Evolutionary conservation across 2,888 invertebrate species (phyloP), one percentile per base, ranked within the genome.

Genomic region (Lacanobia oleracea): DNA sequence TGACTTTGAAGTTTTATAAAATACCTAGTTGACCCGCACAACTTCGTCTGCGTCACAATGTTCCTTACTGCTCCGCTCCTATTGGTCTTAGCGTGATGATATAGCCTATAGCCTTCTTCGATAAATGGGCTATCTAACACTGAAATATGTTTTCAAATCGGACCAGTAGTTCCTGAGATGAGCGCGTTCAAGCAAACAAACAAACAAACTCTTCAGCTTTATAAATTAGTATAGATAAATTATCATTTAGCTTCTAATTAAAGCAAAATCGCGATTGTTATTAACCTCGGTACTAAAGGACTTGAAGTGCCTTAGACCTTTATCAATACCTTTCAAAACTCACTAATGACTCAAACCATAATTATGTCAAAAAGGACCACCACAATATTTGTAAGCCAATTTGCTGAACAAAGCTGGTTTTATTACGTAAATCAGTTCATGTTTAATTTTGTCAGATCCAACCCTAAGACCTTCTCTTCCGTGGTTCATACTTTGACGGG

Each of bases 391-490:
- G 40, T 3, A 37, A 12, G 1, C 10, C 0, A 16, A 60, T 60
- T 51, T 73, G 56, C 70, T 67, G 2, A 45, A 40, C 9, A 8
- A 0, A 40, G 10, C 56, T 21, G 8, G 64, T 57, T 43, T 63
- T 50, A 40, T 70, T 66, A 33, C 23, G 27, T 67, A 51, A 66
- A 40, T 14, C 21, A 21, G 27, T 23, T 66, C 23, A 65, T 12
- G 51, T 73, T 63, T 33, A 65, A n/a, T 40, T 21, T 66, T 53
- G 16, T 21, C 21, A 33, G 53, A 33, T 21, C 10, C 33, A 33
- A 6, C 65, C 75, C 72, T 75, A 21, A 37, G 23, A 66, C 82
- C 65, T 75, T 84, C 74, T 75, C 84, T 84, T 84, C 82, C 82
- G 59, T 33, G 33, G 37, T 21, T 0, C 3, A 40, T 21, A 53